These are phyloP conservation scores for Microtus montanus DNA, from an alignment of 2,113 vertebrate genomes.

Conservation along the genomic window DNA sequence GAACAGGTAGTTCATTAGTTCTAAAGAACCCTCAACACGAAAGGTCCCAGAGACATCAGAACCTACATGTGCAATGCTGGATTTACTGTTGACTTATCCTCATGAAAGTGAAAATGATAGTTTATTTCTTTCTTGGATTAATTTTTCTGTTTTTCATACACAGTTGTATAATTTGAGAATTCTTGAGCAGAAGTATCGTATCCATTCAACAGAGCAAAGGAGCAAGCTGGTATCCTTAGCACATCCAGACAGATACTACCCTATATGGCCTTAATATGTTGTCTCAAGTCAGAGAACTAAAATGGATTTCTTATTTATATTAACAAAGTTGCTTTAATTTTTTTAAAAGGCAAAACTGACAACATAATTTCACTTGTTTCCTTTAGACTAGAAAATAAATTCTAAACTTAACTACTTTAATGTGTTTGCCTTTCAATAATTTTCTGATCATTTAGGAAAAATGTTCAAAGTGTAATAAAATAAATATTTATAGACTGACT, in stretches of 20 bases:
- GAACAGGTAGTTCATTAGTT: not conserved
- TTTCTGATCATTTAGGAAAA: slow-evolving; percentile 21
- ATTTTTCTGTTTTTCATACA: not conserved
- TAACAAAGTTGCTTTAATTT: slow-evolving; percentile 46
- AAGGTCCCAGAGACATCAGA: not conserved
- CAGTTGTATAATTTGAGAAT: not conserved
- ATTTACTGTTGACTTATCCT: not conserved
- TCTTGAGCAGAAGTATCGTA: slow-evolving; percentile 22
- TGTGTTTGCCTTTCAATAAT: not conserved
- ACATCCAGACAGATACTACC: slow-evolving; percentile 47
- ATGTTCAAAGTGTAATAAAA: not conserved
- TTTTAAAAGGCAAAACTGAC: slow-evolving; percentile 4
- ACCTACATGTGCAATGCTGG: slow-evolving; percentile 14
- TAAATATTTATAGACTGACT: not conserved
- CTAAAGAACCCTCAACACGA: not conserved
- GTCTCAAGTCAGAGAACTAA: slow-evolving; percentile 47
- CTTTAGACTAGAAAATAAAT: slow-evolving; percentile 44
- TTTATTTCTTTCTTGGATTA: not conserved
- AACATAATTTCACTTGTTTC: slow-evolving; percentile 19
- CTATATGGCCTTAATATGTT: slow-evolving; percentile 30
- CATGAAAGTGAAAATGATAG: not conserved
- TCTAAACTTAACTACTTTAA: slow-evolving; percentile 21
- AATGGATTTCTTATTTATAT: slow-evolving; percentile 44
- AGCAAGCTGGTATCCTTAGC: slow-evolving; percentile 2
- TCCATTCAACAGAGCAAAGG: slow-evolving; percentile 42